A percentile compares a stretch with the other conserved stretches of the same genome.
Evolutionary conservation across 2,113 vertebrate genomes (phyloP).

Genomic region (Climacteris rufus): DNA sequence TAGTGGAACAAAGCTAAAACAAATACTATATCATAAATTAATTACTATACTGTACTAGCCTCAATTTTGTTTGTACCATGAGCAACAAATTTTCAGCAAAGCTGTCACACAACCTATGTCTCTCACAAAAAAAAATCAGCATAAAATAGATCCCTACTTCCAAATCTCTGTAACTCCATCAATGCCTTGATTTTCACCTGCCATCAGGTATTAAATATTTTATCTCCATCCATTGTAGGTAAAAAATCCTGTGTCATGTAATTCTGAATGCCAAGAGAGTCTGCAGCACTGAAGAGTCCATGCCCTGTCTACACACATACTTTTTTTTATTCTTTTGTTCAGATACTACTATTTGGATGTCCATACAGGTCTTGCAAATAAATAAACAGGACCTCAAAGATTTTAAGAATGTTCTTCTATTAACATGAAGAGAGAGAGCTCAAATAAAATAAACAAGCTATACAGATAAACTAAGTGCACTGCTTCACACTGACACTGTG

Average conservation of each 20-base stretch:
- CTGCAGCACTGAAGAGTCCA: neutral
- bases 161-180: neutral
- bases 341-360: neutral
- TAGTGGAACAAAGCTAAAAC: neutral
- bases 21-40: neutral
- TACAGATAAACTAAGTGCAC: neutral
- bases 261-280: neutral
- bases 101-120: neutral
- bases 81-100: neutral
- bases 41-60: neutral
- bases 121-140: neutral
- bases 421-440: neutral
- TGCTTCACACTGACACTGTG: neutral
- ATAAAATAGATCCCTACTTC: neutral
- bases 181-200: neutral
- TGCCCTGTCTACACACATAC: neutral
- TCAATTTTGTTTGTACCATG: neutral
- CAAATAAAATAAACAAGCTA: neutral
- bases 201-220: neutral
- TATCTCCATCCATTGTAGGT: neutral
- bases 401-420: neutral
- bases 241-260: neutral
- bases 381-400: neutral
- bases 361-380: neutral
- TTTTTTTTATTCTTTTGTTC: neutral